Percentiles rank a stretch among this genome's conserved stretches.
Evolutionary conservation across 2,113 vertebrate species (phyloP).

Genomic region (Galeopterus variegatus): DNA sequence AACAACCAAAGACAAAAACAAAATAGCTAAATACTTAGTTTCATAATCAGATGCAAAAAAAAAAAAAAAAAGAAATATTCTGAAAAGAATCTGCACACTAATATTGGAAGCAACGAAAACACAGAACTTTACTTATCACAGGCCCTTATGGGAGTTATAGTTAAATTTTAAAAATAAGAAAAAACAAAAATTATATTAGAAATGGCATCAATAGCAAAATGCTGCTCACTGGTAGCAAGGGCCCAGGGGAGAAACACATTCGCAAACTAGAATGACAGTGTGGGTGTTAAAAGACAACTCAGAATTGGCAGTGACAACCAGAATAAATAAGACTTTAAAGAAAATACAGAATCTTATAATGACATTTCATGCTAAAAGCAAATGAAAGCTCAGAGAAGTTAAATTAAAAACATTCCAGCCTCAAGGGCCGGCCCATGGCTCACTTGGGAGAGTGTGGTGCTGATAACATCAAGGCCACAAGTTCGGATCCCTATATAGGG

Average conservation of each 20-base stretch:
- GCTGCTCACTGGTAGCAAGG: background rate
- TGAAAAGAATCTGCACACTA: background rate
- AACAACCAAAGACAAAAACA: background rate
- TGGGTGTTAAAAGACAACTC: background rate
- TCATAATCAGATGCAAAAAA: background rate
- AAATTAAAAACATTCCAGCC: background rate
- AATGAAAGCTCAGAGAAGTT: background rate
- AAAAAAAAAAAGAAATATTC: background rate
- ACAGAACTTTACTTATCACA: background rate
- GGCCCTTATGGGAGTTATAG: background rate
- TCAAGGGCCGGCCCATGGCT: background rate
- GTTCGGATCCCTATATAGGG: no score
- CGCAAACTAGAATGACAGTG: background rate
- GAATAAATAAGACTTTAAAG: background rate
- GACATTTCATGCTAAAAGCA: background rate
- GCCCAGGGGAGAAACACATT: background rate
- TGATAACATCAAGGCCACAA: no score
- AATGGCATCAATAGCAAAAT: background rate
- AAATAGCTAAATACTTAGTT: slow-evolving; percentile 7
- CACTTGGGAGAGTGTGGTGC: no score
- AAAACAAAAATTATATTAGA: background rate
- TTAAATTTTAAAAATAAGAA: background rate
- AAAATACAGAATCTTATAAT: slow-evolving; percentile 7
- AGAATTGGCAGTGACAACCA: background rate
- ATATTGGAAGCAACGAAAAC: slow-evolving; percentile 35